Conservation (phyloP, 1,140 invertebrate genomes). For the Latrodectus geometricus region DNA sequence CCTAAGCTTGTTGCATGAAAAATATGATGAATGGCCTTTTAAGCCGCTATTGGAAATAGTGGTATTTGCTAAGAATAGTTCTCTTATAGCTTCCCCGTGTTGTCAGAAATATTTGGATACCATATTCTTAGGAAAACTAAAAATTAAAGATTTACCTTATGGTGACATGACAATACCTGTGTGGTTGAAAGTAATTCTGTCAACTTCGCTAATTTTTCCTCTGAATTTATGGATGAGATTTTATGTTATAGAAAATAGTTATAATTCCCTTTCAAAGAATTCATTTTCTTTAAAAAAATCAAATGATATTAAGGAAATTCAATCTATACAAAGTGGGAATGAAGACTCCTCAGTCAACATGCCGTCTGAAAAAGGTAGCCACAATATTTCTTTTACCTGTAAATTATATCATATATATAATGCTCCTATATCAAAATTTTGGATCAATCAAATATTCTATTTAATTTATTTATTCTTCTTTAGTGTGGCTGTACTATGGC, state of each 20-base stretch:
- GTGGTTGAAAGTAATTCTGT: slow-evolving; percentile 69
- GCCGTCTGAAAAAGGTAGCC: too few species aligned
- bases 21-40: slow-evolving; percentile 68
- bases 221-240: slow-evolving; percentile 70
- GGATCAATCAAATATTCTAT: slow-evolving; percentile 66
- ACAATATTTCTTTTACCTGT: too few species aligned
- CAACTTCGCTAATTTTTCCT: slow-evolving; percentile 69
- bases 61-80: slow-evolving; percentile 49
- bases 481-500: slow-evolving; percentile 68
- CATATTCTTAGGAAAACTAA: slow-evolving; percentile 68
- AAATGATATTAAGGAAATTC: background rate
- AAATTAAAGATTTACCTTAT: slow-evolving; percentile 67
- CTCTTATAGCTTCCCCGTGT: slow-evolving; percentile 69
- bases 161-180: slow-evolving; percentile 66
- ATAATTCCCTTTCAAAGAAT: background rate
- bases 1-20: slow-evolving; percentile 67
- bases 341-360: too few species aligned
- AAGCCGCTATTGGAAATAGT: slow-evolving; percentile 64
- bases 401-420: slow-evolving; percentile 64
- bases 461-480: slow-evolving; percentile 69
- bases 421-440: slow-evolving; percentile 65
- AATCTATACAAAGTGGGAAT: too few species aligned
- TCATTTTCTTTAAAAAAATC: background rate
- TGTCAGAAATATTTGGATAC: slow-evolving; percentile 70
- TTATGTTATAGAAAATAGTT: background rate